Base-by-base conservation (phyloP, 2,888 invertebrate species). In the Papilio demoleus region DNA sequence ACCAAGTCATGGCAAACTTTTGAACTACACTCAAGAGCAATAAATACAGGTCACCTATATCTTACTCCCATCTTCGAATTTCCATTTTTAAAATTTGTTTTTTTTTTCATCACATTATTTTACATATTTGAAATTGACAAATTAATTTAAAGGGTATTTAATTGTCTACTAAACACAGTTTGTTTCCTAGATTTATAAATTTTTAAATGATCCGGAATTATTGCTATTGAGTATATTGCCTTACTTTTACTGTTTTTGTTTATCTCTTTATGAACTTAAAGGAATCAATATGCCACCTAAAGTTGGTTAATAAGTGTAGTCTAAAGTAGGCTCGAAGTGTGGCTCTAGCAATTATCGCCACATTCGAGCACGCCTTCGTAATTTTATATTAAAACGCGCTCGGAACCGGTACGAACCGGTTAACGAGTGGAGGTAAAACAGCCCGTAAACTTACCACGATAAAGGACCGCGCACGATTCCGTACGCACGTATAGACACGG, bases 351-450 rank as follows among this genome's bases (percentile, higher is more conserved):
- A 73, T 75, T 73, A 74, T 72, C 73, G 50, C 71, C 65, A 70
- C 70, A 72, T 75, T 74, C 72, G 70, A 76, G 70, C 74, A 74
- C 71, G 67, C 72, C 67, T 74, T 77, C 77, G 78, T 79, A 78
- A 80, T 78, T 78, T 74, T 76, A 74, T 75, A 81, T 81, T 83
- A 82, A 82, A 82, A 77, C 75, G 73, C 77, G 76, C 78, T 82
- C 73, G 70, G 73, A 76, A 76, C 74, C 75, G 71, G 77, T 75
- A 81, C 74, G 74, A 77, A 76, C 74, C 71, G 77, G 75, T 76
- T 81, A 82, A 81, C 80, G 79, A 81, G 82, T 79, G 72, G 65
- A 71, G 70, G 73, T 76, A 74, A 70, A 81, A 78, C 79, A 77
- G 77, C 79, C 80, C 78, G 79, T 81, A 80, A 80, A 74, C 75